A percentile compares a stretch with the other conserved stretches of the same genome.
phyloP scores from a whole-genome alignment of 2,888 invertebrate genomes.

The Corbicula japonica region DNA sequence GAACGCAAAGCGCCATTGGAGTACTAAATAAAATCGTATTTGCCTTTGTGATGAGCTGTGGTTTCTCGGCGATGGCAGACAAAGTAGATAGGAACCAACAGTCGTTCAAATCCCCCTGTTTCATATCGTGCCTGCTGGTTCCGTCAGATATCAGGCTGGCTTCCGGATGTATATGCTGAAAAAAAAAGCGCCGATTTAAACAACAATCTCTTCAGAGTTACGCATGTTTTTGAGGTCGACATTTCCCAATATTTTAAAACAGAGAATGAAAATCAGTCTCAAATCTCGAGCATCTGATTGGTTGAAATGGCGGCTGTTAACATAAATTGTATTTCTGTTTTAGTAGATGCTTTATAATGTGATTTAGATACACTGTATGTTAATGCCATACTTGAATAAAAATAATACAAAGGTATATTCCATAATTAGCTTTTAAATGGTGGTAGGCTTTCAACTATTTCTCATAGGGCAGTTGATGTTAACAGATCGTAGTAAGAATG shows the following conservation, averaged over 20 bases:
- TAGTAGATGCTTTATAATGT: too few species aligned
- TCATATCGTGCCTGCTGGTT: constrained; percentile 79
- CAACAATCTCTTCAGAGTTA: background rate
- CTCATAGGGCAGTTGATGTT: too few species aligned
- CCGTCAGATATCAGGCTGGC: constrained; percentile 77
- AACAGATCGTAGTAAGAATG: too few species aligned
- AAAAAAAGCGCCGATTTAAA: background rate
- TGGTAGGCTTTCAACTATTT: too few species aligned
- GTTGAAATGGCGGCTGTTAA: background rate
- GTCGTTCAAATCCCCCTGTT: constrained; percentile 79
- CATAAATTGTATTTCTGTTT: background rate
- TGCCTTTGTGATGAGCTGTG: constrained; percentile 79
- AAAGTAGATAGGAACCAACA: constrained; percentile 81
- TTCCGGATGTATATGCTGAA: constrained; percentile 68
- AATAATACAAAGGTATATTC: too few species aligned
- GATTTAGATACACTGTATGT: too few species aligned
- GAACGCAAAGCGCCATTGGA: background rate
- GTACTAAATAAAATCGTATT: background rate
- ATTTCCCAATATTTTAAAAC: background rate
- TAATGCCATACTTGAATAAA: too few species aligned
- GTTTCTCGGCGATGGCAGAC: constrained; percentile 79
- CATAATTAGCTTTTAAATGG: too few species aligned
- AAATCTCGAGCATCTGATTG: background rate
- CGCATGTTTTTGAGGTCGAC: background rate
- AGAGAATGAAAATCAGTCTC: background rate